Evolutionary conservation across 2,113 vertebrate species (phyloP), one percentile per base, ranked within the genome.

Genomic region (Nothobranchius kuhntae): DNA sequence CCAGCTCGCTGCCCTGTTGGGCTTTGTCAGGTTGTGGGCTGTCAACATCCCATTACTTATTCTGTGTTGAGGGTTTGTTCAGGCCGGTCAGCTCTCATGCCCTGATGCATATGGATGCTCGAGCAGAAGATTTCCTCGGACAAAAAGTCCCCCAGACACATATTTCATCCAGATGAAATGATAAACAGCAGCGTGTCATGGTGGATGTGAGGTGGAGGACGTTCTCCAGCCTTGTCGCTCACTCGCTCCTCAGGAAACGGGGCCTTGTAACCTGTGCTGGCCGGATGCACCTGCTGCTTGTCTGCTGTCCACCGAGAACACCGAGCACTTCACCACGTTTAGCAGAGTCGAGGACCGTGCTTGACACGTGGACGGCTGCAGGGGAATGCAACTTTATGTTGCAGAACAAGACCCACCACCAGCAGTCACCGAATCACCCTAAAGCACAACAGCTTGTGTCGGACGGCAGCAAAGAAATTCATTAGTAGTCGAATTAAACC

Each of bases 41-140:
- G 73, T 84, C 72, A 75, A 74, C 68, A 57, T 75, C 66, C 11
- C 69, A 78, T 83, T 82, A 81, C 47, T 54, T 59, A 85, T 80
- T 87, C 78, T 68, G 65, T 64, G 81, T 75, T 62, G 59, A 74
- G 59, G 42, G 21, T 78, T 65, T 35, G 30, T 68, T 81, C 84
- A 75, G 9, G 82, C 74, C 46, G 46, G 52, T 11, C 45, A 76
- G 57, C 72, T 54, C 44, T 21, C 48, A 48, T 45, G 40, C 9
- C 2, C 65, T 63, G 61, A 59, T 66, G 13, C 11, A 53, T 2
- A 56, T 9, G 13, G 54, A 2, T 21, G 17, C 6, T 6, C 53
- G 38, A 53, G 59, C 61, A 69, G 17, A 3, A 36, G 12, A 1
- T 48, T 53, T 50, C 40, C 15, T 38, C 30, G 13, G 68, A 15